Percentiles rank a stretch among this genome's conserved stretches.
phyloP scores from a whole-genome alignment of 2,888 invertebrate species.

The Asteroscopus sphinx region DNA sequence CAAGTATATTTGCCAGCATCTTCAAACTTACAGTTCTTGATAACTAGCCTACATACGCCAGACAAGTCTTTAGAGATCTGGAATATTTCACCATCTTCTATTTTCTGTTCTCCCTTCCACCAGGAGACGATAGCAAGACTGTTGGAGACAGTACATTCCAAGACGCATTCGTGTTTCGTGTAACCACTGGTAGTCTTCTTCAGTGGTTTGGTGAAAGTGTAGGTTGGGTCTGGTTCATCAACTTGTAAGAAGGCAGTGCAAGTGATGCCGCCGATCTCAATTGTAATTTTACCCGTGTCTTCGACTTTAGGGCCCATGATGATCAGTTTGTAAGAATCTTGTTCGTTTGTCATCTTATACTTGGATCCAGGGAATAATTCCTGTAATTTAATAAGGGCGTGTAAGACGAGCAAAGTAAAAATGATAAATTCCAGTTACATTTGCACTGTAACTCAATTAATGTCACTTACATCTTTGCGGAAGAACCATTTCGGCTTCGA shows the following conservation, averaged over 20 bases:
- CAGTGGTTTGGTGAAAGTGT: constrained; percentile 97
- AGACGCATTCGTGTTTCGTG: constrained; percentile 95
- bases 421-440: neutral
- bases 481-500: constrained; percentile 97
- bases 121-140: constrained; percentile 98
- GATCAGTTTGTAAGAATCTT: constrained; percentile 96
- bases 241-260: constrained; percentile 98
- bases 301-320: constrained; percentile 98
- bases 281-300: constrained; percentile 98
- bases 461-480: constrained; percentile 95
- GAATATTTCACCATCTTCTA: constrained; percentile 95
- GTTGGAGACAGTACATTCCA: constrained; percentile 98
- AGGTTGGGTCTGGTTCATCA: constrained; percentile 98
- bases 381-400: constrained; percentile 80
- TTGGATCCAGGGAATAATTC: constrained; percentile 99
- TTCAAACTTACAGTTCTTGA: constrained; percentile 94
- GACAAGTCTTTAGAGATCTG: constrained; percentile 97
- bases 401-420: neutral
- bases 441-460: neutral
- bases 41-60: constrained; percentile 96
- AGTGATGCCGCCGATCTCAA: constrained; percentile 97
- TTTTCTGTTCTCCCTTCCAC: constrained; percentile 95
- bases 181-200: constrained; percentile 97
- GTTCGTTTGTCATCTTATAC: constrained; percentile 98
- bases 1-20: constrained; percentile 97